Base-by-base conservation (phyloP, 2,113 vertebrate genomes). In the Ammodramus savannarum region DNA sequence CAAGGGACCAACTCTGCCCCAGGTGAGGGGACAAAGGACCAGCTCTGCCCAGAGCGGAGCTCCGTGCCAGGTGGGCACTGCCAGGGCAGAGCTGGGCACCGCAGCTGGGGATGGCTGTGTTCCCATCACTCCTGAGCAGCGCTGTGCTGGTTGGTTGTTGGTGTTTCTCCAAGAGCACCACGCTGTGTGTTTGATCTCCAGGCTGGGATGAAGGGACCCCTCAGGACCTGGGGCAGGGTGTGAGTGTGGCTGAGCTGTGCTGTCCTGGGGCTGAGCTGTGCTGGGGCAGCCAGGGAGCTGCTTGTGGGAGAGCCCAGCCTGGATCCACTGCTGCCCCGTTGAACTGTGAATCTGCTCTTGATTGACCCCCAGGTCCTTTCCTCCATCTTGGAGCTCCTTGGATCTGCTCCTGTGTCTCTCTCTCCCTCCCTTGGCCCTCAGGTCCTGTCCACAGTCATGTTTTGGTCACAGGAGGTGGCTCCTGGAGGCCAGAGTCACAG, bases 21-120 rank as follows among this genome's bases (percentile, higher is more conserved):
- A 3, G n/a, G n/a, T 85, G 41, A 73, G 87, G 43, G 44, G 38
- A 18, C 17, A 3, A 20, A 43, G 23, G 51, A 32, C 31, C 27
- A 13, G 32, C 32, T n/a, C 32, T 22, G 3, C 54, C 54, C 54
- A 21, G 54, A n/a, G 32, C 54, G 3, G 54, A 57, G 54, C 13
- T 4, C 55, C 2, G 32, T 57, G 20, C 0, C 2, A 3, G 46
- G 38, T 3, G 1, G 67, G 51, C 9, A 3, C 21, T 0, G 4
- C 62, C 32, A 16, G 20, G 20, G 79, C 58, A 54, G 43, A 41
- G 31, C 39, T 38, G 81, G 73, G 88, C 39, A 31, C 46, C 1
- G 1, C 29, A 4, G 51, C 41, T 5, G 3, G 25, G 0, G 7
- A 3, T 2, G 36, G 6, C 4, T 46, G 16, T 48, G 13, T 16